Evolutionary conservation across 2,113 vertebrate species (phyloP).

Genomic region (Sphaerodactylus townsendi): DNA sequence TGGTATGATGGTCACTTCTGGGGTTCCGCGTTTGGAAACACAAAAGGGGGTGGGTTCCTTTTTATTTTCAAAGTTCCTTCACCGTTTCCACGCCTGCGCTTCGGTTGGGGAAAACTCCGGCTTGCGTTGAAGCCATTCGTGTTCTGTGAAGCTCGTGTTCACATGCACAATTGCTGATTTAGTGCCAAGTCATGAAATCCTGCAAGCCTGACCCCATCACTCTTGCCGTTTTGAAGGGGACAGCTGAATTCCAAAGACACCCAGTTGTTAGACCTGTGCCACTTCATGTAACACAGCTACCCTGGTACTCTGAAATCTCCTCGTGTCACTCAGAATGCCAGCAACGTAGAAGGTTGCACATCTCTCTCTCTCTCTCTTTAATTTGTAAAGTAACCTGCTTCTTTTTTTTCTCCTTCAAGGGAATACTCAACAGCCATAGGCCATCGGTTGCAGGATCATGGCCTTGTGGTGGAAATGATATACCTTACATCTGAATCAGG

Average conservation of each 20-base stretch:
- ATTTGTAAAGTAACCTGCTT: slow-evolving; percentile 35
- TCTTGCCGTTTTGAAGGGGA: not conserved
- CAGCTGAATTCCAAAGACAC: not conserved
- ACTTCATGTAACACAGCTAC: not conserved
- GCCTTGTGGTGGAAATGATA: slow-evolving; percentile 82
- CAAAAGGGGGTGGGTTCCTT: not conserved
- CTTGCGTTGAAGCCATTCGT: not conserved
- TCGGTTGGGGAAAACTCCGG: not conserved
- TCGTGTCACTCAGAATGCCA: not conserved
- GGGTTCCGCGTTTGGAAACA: not conserved
- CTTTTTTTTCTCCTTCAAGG: slow-evolving; percentile 80
- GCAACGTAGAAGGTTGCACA: not conserved
- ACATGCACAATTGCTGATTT: not conserved
- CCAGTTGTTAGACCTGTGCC: not conserved
- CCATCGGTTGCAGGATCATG: slow-evolving; percentile 78
- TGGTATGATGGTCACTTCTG: not conserved
- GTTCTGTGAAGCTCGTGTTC: too few species aligned
- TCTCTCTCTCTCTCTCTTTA: not conserved
- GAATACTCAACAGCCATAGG: slow-evolving; percentile 79
- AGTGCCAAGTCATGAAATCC: not conserved
- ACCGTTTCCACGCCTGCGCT: not conserved
- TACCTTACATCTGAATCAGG: slow-evolving; percentile 74
- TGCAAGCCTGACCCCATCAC: not conserved
- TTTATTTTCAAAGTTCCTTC: too few species aligned
- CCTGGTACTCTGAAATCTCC: not conserved